Conservation (phyloP, 2,888 invertebrate species). For the Xestia ashworthii region DNA sequence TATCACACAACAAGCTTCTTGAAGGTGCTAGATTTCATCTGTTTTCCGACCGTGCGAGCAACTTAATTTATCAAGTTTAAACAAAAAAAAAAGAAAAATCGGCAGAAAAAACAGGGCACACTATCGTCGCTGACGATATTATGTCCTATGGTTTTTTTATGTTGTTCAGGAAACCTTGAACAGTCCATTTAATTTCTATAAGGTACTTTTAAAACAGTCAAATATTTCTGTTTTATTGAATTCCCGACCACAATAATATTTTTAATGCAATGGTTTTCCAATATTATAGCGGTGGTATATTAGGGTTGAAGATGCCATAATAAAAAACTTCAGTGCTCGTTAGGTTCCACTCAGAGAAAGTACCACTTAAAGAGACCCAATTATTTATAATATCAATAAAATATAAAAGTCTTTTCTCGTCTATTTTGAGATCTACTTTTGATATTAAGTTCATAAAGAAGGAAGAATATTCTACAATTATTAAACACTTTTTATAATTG, state of each 20-base stretch:
- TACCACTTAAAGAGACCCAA: constrained; percentile 54
- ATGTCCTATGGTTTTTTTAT: no score
- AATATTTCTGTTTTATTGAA: constrained; percentile 1
- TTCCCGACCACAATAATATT: constrained; percentile 1
- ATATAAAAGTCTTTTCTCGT: constrained; percentile 20
- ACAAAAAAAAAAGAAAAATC: no score
- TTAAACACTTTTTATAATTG: not conserved
- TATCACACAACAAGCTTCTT: no score
- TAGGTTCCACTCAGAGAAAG: constrained; percentile 54
- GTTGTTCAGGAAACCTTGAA: not conserved
- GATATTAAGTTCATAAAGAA: not conserved
- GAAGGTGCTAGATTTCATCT: no score
- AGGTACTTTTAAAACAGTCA: not conserved
- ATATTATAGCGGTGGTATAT: constrained; percentile 39
- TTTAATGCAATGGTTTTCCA: constrained; percentile 34
- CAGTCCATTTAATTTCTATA: not conserved
- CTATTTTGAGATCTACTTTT: constrained; percentile 2
- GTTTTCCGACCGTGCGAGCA: no score
- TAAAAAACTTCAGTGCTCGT: constrained; percentile 57
- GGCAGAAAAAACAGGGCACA: no score
- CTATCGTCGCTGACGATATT: no score
- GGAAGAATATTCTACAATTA: not conserved
- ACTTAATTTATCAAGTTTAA: no score
- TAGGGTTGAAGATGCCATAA: constrained; percentile 37
- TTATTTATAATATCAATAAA: constrained; percentile 54